These are phyloP conservation scores for Zaprionus inermis DNA, from an alignment of 1,140 invertebrate species.

Conservation along the genomic window DNA sequence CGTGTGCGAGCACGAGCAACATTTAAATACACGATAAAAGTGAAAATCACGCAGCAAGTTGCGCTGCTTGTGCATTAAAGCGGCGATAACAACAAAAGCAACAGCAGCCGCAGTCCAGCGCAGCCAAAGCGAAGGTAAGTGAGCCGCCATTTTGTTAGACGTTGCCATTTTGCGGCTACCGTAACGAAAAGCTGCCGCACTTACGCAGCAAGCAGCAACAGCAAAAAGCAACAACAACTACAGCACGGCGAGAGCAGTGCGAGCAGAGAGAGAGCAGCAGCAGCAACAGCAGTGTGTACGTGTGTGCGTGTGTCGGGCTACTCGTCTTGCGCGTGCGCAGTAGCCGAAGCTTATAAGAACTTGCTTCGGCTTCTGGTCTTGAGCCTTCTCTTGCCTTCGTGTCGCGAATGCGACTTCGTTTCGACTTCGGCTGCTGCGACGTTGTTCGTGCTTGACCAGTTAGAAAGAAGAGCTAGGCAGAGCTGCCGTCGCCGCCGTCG, in stretches of 20 bases:
- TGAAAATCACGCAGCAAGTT: constrained; percentile 14
- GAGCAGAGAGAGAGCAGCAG: not conserved
- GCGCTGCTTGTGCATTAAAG: too few relatives aligned
- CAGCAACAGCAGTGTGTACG: constrained; percentile 13
- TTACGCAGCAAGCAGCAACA: constrained; percentile 48
- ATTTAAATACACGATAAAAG: constrained; percentile 1
- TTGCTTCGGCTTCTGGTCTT: constrained; percentile 83
- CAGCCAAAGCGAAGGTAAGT: constrained; percentile 45
- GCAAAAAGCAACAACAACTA: constrained; percentile 4
- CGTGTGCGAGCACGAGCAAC: constrained; percentile 21
- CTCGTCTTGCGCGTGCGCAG: constrained; percentile 75
- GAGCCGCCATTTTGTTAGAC: constrained; percentile 66
- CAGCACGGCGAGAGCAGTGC: constrained; percentile 4
- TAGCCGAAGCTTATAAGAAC: constrained; percentile 73
- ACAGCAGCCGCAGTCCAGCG: not conserved
- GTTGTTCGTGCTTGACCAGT: constrained; percentile 53
- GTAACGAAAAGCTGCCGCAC: constrained; percentile 46
- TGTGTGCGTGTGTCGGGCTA: constrained; percentile 33
- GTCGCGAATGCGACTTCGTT: constrained; percentile 38
- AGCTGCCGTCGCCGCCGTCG: constrained; percentile 36
- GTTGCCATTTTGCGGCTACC: constrained; percentile 74
- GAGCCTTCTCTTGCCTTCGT: constrained; percentile 57
- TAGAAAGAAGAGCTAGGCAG: constrained; percentile 59
- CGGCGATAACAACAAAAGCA: not conserved
- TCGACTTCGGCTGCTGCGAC: constrained; percentile 45